phyloP scores from a whole-genome alignment of 1,140 invertebrate species.

The Scylla paramamosain region DNA sequence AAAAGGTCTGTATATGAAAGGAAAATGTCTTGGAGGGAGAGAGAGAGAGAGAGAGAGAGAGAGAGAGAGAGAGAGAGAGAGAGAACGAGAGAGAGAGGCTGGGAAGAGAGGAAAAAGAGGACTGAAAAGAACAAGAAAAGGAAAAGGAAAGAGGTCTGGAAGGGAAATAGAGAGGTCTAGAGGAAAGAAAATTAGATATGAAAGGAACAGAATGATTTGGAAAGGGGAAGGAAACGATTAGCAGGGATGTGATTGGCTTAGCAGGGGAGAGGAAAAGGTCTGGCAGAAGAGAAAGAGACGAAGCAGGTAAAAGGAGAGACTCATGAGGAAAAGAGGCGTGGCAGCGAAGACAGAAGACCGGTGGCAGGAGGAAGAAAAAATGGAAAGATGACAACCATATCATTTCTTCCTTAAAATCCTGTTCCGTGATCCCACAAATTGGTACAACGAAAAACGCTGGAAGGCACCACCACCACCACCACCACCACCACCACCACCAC shows the following conservation, averaged over 20 bases:
- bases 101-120: background rate
- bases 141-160: background rate
- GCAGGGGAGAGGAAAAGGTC: background rate
- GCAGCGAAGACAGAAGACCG: background rate
- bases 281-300: background rate
- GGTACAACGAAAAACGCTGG: constrained; percentile 38
- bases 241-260: too few relatives aligned
- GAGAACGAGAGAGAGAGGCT: background rate
- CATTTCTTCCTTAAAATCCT: constrained; percentile 49
- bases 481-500: background rate
- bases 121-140: background rate
- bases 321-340: background rate
- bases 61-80: background rate
- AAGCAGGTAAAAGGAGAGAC: too few relatives aligned
- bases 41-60: background rate
- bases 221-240: too few relatives aligned
- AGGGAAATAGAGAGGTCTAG: too few relatives aligned
- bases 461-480: background rate
- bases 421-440: constrained; percentile 53
- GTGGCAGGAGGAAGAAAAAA: constrained; percentile 4
- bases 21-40: background rate
- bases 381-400: constrained; percentile 6
- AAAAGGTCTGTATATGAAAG: background rate
- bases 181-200: too few relatives aligned
- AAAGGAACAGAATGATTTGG: too few relatives aligned